Evolutionary conservation across 2,797 vertebrate species (phyloP).

Genomic region (Acipenser ruthenus): DNA sequence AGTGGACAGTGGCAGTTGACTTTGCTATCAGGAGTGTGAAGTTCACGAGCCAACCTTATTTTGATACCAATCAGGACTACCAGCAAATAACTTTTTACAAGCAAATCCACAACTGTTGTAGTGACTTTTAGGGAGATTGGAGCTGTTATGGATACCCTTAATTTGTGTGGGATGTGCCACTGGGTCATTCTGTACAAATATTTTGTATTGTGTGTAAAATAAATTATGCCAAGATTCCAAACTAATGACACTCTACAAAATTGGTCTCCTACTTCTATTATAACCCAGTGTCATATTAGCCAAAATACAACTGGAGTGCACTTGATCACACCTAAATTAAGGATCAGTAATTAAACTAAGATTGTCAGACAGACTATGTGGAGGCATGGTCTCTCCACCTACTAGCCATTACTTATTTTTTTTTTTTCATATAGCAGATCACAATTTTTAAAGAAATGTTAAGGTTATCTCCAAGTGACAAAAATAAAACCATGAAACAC

Average conservation of each 20-base stretch:
- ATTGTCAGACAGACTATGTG: too few species aligned
- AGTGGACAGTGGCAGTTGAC: slow-evolving; percentile 15
- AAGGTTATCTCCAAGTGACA: too few species aligned
- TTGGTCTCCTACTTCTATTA: slow-evolving; percentile 33
- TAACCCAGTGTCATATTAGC: slow-evolving; percentile 29
- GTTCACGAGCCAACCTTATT: too few species aligned
- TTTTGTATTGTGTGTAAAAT: slow-evolving; percentile 36
- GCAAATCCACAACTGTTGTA: too few species aligned
- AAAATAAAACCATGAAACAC: too few species aligned
- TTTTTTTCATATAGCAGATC: too few species aligned
- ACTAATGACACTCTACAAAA: slow-evolving; percentile 37
- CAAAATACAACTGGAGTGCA: slow-evolving; percentile 23
- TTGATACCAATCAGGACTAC: too few species aligned
- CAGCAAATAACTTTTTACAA: too few species aligned
- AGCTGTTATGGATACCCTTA: slow-evolving; percentile 6
- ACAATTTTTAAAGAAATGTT: too few species aligned
- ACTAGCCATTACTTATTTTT: too few species aligned
- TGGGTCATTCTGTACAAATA: background rate
- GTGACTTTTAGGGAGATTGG: background rate
- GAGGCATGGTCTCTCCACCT: too few species aligned
- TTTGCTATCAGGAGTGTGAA: background rate
- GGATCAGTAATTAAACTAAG: slow-evolving; percentile 10
- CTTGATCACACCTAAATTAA: slow-evolving; percentile 10
- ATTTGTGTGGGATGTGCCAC: slow-evolving; percentile 3
- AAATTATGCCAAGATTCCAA: slow-evolving; percentile 44